These are phyloP conservation scores for Ectropis crepuscularia DNA, from an alignment of 2,888 invertebrate genomes.

Conservation along the genomic window DNA sequence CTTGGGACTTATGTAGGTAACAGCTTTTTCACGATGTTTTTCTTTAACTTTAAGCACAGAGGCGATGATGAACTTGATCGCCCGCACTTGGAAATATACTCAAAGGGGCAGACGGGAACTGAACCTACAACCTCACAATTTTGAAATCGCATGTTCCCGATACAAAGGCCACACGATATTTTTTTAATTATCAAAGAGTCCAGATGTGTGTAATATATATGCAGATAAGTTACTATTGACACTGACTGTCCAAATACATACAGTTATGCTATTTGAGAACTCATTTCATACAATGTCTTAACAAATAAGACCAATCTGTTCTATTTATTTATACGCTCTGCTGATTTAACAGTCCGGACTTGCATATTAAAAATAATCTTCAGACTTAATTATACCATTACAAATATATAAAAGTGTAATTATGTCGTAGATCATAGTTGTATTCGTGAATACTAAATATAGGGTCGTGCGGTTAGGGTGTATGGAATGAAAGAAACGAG, in stretches of 20 bases:
- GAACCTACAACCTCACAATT: too few species aligned
- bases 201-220: too few species aligned
- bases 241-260: constrained; percentile 8
- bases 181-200: too few species aligned
- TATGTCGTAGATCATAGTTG: constrained; percentile 37
- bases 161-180: too few species aligned
- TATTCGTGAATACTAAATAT: constrained; percentile 43
- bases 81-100: too few species aligned
- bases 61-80: too few species aligned
- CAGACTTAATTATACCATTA: constrained; percentile 36
- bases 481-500: neutral
- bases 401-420: constrained; percentile 25
- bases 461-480: neutral
- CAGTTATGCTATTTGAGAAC: constrained; percentile 17
- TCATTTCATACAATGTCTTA: constrained; percentile 39
- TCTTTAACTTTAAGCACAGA: neutral
- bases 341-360: constrained; percentile 45
- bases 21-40: neutral
- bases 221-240: constrained; percentile 5
- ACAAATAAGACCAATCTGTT: constrained; percentile 48
- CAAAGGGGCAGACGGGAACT: too few species aligned
- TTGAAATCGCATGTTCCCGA: too few species aligned
- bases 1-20: neutral
- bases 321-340: constrained; percentile 62
- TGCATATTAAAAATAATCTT: constrained; percentile 49